Conservation (phyloP, 2,797 vertebrate species). For the Varecia variegata region DNA sequence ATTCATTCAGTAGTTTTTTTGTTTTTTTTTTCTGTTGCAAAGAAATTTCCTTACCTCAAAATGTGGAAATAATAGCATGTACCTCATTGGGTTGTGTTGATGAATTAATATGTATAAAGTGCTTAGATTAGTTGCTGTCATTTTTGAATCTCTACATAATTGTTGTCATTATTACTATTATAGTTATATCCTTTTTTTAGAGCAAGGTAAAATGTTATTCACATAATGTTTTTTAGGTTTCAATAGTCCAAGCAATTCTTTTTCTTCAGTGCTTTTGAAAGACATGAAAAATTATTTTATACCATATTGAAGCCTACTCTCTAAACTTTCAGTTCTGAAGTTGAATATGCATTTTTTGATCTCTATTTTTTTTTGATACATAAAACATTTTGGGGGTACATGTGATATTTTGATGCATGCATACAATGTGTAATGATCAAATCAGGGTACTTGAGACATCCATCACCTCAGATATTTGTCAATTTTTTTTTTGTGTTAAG, state of each 20-base stretch:
- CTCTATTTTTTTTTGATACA: background rate
- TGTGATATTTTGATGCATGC: background rate
- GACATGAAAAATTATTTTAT: background rate
- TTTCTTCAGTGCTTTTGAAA: conserved; percentile 19
- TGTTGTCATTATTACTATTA: background rate
- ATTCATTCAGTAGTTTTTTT: background rate
- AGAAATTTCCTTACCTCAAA: conserved; percentile 11
- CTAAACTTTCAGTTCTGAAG: background rate
- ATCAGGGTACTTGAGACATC: background rate
- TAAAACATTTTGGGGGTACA: background rate
- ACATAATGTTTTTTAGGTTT: background rate
- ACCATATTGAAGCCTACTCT: background rate
- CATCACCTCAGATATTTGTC: background rate
- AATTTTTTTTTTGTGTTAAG: background rate
- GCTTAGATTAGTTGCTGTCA: background rate
- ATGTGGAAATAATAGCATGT: background rate
- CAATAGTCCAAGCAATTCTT: background rate
- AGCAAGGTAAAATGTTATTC: background rate
- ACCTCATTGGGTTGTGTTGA: background rate
- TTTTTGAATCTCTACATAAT: background rate
- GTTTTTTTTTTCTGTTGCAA: background rate
- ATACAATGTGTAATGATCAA: background rate
- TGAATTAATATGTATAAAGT: background rate
- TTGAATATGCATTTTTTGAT: background rate
- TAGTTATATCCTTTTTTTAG: background rate